These are phyloP conservation scores for Eudasyphora cyanicolor DNA, from an alignment of 2,888 invertebrate genomes.

Conservation along the genomic window DNA sequence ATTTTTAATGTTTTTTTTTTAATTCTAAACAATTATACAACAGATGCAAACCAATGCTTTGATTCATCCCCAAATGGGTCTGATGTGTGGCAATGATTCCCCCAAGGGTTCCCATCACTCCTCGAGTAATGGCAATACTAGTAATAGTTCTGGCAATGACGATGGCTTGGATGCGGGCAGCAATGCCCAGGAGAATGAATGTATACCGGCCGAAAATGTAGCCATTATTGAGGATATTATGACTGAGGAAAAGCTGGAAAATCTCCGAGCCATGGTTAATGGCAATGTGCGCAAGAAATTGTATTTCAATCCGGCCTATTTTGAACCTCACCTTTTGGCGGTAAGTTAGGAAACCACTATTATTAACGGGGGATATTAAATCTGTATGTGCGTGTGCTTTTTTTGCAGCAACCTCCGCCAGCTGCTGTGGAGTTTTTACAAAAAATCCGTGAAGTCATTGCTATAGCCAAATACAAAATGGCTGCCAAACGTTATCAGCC, in stretches of 20 bases:
- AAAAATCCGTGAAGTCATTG: conserved; percentile 94
- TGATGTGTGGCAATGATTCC: conserved; percentile 66
- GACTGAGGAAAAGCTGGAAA: conserved; percentile 84
- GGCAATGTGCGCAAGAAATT: conserved; percentile 89
- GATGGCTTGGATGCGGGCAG: conserved; percentile 71
- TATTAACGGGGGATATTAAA: conserved; percentile 16
- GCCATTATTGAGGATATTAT: conserved; percentile 90
- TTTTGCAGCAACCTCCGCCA: conserved; percentile 90
- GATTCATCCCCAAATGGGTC: conserved; percentile 83
- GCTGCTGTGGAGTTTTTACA: conserved; percentile 93
- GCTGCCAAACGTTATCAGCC: conserved; percentile 89
- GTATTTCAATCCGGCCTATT: conserved; percentile 95
- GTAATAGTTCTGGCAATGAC: conserved; percentile 69
- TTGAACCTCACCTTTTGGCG: conserved; percentile 91
- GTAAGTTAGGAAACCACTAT: conserved; percentile 81
- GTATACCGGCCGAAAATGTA: conserved; percentile 91
- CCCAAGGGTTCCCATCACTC: conserved; percentile 67
- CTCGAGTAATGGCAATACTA: conserved; percentile 56
- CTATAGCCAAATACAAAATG: conserved; percentile 94
- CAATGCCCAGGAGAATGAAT: conserved; percentile 82
- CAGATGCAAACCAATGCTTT: conserved; percentile 86
- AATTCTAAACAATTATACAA: conserved; percentile 31
- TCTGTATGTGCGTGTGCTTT: conserved; percentile 6
- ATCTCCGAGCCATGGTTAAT: conserved; percentile 83
- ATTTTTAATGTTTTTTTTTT: neutral